Percentiles rank a stretch among this genome's conserved stretches.
These are phyloP conservation scores for Cataglyphis altisquamis DNA, from an alignment of 2,888 invertebrate species.

Conservation along the genomic window DNA sequence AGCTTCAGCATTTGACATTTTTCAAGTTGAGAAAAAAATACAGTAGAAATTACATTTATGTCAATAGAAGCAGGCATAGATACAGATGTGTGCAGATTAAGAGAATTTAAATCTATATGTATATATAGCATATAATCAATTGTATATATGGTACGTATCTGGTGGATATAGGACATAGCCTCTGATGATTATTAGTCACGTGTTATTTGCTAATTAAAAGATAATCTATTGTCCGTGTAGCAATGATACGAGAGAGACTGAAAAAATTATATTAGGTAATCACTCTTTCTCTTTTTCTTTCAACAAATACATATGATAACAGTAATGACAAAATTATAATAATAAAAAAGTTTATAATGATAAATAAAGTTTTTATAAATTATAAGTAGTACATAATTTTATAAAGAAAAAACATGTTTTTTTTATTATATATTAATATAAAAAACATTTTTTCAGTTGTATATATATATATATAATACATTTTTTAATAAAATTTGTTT, in stretches of 20 bases:
- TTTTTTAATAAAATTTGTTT: background rate
- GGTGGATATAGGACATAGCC: background rate
- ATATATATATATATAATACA: background rate
- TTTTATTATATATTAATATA: background rate
- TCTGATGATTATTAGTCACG: slow-evolving; percentile 29
- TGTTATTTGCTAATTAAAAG: background rate
- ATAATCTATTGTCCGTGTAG: background rate
- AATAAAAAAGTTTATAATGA: background rate
- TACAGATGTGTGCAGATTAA: background rate
- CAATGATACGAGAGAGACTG: background rate
- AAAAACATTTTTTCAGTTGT: background rate
- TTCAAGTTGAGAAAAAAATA: background rate
- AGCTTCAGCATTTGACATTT: slow-evolving; percentile 29
- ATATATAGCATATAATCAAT: background rate
- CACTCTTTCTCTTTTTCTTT: background rate
- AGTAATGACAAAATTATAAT: background rate
- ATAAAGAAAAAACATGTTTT: background rate
- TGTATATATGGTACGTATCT: background rate
- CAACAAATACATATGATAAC: background rate
- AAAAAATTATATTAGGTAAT: slow-evolving; percentile 1
- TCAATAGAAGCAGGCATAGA: background rate
- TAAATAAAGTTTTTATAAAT: background rate
- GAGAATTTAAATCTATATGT: background rate
- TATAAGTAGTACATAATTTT: background rate
- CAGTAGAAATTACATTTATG: background rate